phyloP scores from a whole-genome alignment of 1,140 invertebrate genomes.

The Thaumatotibia leucotreta region DNA sequence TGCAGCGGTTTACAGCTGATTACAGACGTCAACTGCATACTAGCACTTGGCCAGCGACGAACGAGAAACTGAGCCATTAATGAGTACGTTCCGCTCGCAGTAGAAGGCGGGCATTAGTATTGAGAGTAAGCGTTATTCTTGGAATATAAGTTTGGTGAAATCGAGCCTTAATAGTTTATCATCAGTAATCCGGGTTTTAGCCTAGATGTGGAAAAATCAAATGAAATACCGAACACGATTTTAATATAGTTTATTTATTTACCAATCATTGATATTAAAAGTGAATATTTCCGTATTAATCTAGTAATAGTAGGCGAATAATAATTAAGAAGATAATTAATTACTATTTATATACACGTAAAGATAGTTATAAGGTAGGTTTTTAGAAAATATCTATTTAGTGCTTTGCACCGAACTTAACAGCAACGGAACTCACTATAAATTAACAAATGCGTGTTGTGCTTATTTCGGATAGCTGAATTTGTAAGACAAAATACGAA shows the following conservation, averaged over 20 bases:
- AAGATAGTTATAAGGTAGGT: conserved; percentile 20
- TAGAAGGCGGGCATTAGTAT: no score
- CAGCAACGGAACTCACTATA: background rate
- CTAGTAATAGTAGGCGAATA: conserved; percentile 61
- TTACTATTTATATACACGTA: conserved; percentile 51
- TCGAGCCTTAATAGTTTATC: no score
- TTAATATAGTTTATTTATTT: conserved; percentile 52
- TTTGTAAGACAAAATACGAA: no score
- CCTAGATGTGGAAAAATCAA: background rate
- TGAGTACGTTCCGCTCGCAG: no score
- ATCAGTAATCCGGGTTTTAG: background rate
- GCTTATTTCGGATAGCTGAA: no score
- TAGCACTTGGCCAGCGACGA: no score
- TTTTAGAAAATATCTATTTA: conserved; percentile 9
- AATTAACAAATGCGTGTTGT: background rate
- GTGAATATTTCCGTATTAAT: conserved; percentile 58
- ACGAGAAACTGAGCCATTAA: no score
- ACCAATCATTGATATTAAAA: conserved; percentile 67
- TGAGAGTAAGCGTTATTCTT: no score
- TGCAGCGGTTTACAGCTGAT: no score
- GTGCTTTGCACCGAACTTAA: conserved; percentile 10
- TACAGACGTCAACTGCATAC: no score
- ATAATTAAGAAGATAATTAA: conserved; percentile 26
- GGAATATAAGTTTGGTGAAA: no score
- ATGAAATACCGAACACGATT: conserved; percentile 30